Base-by-base conservation (phyloP, 2,797 vertebrate species). In the Pristis pectinata region DNA sequence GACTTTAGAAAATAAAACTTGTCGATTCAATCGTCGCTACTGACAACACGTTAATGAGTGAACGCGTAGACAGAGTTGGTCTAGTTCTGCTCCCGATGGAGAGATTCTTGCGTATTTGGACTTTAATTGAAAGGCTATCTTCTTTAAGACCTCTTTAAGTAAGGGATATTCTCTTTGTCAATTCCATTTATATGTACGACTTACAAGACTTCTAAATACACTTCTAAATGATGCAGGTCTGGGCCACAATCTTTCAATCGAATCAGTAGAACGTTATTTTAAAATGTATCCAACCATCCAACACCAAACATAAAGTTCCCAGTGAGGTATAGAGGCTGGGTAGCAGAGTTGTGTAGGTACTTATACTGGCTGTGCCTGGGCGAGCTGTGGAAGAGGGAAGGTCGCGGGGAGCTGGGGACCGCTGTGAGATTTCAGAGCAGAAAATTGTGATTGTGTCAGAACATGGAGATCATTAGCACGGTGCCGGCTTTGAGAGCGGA, bases 401-500 rank as follows among this genome's bases (percentile, higher is more conserved):
- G n/a, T 27, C 17, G 41, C 0, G 27, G 61, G 34, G 37, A 30
- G 56, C 27, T 37, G 59, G 89, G 24, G n/a, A 59, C 64, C 10
- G 92, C 70, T 56, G 70, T 56, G 41, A 53, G 67, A 53, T 76
- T 24, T n/a, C 44, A 19, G 92, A 95, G 96, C 96, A 96, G 95
- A 96, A 97, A 96, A 97, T 96, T 94, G 96, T 94, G 64, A 49
- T 0, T 94, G 94, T 97, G 96, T 96, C 95, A 93, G 87, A 82
- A 97, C 97, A 97, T 94, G 94, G 67, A 82, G 95, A 95, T 95
- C 95, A 97, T 97, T 97, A 97, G 9, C 95, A 94, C 95, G 95
- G 96, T 85, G 94, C 95, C 96, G 96, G 70, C 92, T 96, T 95
- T 89, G 10, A 77, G 30, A 76, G 44, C 70, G 44, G 82, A 95